These are phyloP conservation scores for Aphodius sticticus DNA, from an alignment of 2,888 invertebrate genomes.

Conservation along the genomic window DNA sequence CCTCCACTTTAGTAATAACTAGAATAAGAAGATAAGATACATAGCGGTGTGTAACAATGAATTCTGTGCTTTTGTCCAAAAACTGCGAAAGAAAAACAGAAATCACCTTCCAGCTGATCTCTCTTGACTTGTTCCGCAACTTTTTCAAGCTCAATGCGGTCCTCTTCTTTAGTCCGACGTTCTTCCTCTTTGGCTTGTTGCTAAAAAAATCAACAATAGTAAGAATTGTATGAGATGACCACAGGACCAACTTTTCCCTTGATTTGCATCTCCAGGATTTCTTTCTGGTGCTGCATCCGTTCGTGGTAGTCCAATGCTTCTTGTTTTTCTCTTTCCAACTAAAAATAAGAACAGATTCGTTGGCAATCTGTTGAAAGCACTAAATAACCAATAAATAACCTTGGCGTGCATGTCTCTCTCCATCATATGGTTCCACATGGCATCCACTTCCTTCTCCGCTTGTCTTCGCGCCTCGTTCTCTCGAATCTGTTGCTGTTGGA, in stretches of 20 bases:
- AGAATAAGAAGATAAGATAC: too few relatives aligned
- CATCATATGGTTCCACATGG: conserved; percentile 69
- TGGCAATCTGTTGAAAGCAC: conserved; percentile 6
- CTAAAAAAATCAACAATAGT: conserved; percentile 18
- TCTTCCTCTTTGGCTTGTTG: conserved; percentile 49
- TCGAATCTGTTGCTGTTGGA: conserved; percentile 68
- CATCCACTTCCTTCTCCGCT: conserved; percentile 66
- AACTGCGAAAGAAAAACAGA: neutral
- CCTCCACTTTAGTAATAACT: neutral
- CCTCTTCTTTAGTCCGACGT: conserved; percentile 48
- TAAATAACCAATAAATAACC: conserved; percentile 42
- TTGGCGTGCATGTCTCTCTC: conserved; percentile 66
- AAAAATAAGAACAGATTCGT: conserved; percentile 30
- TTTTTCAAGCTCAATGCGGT: conserved; percentile 50
- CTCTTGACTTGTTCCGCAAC: conserved; percentile 48
- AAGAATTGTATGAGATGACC: neutral
- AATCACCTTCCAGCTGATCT: conserved; percentile 53
- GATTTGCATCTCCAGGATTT: conserved; percentile 54
- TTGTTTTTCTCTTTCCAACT: conserved; percentile 65
- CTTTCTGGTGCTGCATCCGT: conserved; percentile 57
- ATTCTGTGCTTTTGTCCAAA: too few relatives aligned
- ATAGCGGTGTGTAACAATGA: too few relatives aligned
- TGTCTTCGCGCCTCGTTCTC: conserved; percentile 65
- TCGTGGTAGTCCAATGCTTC: conserved; percentile 61
- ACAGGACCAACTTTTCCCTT: conserved; percentile 48